Evolutionary conservation across 2,797 vertebrate genomes (phyloP), one percentile per base, ranked within the genome.

Genomic region (Limnodromus scolopaceus): DNA sequence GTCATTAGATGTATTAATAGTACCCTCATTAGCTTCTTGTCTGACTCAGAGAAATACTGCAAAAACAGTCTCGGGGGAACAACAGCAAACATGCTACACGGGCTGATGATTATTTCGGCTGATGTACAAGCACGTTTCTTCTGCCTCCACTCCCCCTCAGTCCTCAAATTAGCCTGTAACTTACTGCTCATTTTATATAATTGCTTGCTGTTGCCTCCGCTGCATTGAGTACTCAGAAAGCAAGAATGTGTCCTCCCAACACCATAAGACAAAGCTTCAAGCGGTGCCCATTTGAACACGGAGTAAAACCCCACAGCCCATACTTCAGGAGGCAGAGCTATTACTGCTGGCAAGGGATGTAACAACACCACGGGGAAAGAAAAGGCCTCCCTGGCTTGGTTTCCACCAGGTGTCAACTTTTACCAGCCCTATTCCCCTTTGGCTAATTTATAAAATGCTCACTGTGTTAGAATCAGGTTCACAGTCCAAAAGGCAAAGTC

Each of bases 341-440:
- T 85, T 92, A 89, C 53, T 75, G 79, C 76, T 94, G 92, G 92
- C 28, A 5, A 94, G 76, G 91, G 93, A 96, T 81, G 55, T 76
- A 95, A 89, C 66, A 83, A 16, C 72, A 92, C 71, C 75, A 89
- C 2, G 0, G 83, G 53, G 76, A 88, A 90, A 75, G 39, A 95
- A 95, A 96, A 94, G 54, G 76, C 70, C 76, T 92, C 54, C 30
- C 54, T 81, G 61, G 76, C 57, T 92, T 78, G 76, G 57, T 86
- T 96, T 95, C 87, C 49, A 93, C 65, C 84, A 94, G 81, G 87
- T 96, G 92, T 84, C 82, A 87, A 71, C 48, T 87, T 92, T 89
- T 87, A 81, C 58, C 76, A 51, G 41, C 46, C 58, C 84, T 88
- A 63, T 70, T 93, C 74, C 77, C 45, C 32, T 75, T 93, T 87